Percentiles rank a stretch among this genome's conserved stretches.
phyloP scores from a whole-genome alignment of 2,888 invertebrate genomes.

The Metellina segmentata region DNA sequence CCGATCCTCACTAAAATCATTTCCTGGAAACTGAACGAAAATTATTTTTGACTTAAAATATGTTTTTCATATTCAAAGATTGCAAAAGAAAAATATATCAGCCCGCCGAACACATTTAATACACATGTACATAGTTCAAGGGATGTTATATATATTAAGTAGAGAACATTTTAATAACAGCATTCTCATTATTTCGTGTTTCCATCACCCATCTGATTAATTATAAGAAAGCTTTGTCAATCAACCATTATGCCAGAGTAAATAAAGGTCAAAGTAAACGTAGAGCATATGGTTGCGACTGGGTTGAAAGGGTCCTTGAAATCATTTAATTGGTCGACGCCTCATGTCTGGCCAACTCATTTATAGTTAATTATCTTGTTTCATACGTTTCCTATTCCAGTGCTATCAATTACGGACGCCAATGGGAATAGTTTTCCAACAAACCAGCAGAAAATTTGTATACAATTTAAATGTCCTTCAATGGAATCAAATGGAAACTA shows the following conservation, averaged over 20 bases:
- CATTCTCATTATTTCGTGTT: not conserved
- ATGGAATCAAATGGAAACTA: not conserved
- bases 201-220: not conserved
- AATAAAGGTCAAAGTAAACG: not conserved
- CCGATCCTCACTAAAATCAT: too few species aligned
- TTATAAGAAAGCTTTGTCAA: not conserved
- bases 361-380: not conserved
- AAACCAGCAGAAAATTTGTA: not conserved
- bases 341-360: not conserved
- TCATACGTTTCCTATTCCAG: not conserved
- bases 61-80: too few species aligned
- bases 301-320: slow-evolving; percentile 29
- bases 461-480: not conserved
- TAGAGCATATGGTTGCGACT: not conserved
- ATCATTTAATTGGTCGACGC: slow-evolving; percentile 35
- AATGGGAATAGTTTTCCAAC: not conserved
- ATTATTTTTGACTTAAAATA: too few species aligned
- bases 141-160: too few species aligned
- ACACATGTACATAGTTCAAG: too few species aligned
- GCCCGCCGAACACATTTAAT: too few species aligned
- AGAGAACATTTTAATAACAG: too few species aligned
- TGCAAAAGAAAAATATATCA: too few species aligned
- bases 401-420: not conserved
- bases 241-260: not conserved
- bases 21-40: too few species aligned